phyloP scores from a whole-genome alignment of 2,113 vertebrate genomes.

The Cariama cristata region DNA sequence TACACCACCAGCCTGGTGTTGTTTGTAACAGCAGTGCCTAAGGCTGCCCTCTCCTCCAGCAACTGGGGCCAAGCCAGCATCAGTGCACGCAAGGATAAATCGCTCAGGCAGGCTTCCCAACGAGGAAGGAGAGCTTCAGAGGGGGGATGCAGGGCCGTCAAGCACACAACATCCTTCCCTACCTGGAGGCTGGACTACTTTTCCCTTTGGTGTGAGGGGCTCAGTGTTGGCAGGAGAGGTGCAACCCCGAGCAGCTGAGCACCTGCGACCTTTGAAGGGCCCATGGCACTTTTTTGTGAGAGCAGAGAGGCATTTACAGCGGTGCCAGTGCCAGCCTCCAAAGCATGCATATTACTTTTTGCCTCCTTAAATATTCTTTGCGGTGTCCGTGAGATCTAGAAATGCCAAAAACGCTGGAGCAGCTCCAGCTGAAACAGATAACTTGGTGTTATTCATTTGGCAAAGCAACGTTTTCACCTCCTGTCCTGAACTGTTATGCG shows the following conservation, averaged over 20 bases:
- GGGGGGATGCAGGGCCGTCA: fast-evolving
- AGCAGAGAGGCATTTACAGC: neutral
- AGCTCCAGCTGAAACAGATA: conserved; percentile 38
- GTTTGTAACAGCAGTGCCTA: neutral
- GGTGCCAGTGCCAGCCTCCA: neutral
- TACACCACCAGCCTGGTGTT: neutral
- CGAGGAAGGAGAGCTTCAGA: fast-evolving
- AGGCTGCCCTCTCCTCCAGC: neutral
- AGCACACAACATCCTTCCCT: neutral
- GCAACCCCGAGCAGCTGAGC: fast-evolving
- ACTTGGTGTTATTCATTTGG: neutral
- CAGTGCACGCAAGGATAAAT: neutral
- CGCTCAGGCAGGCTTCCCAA: neutral
- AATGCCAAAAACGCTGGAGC: conserved; percentile 14
- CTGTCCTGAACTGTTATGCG: fast-evolving
- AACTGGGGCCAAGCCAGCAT: neutral
- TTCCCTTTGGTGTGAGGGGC: neutral
- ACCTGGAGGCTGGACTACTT: neutral
- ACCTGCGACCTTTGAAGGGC: neutral
- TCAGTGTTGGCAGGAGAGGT: neutral
- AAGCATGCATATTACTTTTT: neutral
- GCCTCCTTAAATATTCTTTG: conserved; percentile 27
- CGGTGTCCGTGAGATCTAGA: neutral
- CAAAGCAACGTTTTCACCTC: neutral
- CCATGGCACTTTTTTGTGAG: neutral